These are phyloP conservation scores for Glyphotaelius pellucidus DNA, from an alignment of 2,888 invertebrate genomes.

Conservation along the genomic window DNA sequence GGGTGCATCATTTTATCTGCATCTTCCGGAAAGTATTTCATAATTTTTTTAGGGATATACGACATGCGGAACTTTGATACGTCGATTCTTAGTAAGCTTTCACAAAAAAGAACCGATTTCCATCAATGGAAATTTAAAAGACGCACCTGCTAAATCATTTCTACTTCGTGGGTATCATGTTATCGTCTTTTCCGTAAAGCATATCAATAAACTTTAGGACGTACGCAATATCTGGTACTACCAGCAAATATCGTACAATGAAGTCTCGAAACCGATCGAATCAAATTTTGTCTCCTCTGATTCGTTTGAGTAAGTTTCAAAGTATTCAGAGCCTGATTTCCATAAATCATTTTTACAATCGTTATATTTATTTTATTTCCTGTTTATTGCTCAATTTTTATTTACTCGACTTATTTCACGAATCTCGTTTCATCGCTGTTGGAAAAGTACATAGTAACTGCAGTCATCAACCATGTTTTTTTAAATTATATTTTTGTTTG, in stretches of 20 bases:
- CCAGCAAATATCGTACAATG: slow-evolving; percentile 24
- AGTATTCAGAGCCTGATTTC: too few relatives aligned
- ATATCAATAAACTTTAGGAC: background rate
- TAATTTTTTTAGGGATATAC: background rate
- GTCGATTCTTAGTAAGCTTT: background rate
- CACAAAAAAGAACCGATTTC: background rate
- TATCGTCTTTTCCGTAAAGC: background rate
- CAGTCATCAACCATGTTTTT: too few relatives aligned
- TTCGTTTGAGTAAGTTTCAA: background rate
- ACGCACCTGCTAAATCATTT: background rate
- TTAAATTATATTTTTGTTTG: too few relatives aligned
- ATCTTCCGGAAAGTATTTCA: background rate
- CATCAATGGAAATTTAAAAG: background rate
- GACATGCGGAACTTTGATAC: background rate
- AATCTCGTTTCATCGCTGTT: too few relatives aligned
- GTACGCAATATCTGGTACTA: slow-evolving; percentile 6
- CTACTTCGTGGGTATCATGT: slow-evolving; percentile 2
- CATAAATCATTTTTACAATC: background rate
- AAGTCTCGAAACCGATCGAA: slow-evolving; percentile 14
- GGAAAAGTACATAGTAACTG: too few relatives aligned
- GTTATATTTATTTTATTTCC: background rate
- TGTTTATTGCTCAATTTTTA: background rate
- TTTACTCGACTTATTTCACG: too few relatives aligned
- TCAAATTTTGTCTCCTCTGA: slow-evolving; percentile 19
- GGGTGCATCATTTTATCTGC: background rate